Evolutionary conservation across 2,797 vertebrate genomes (phyloP).

Genomic region (Trematomus bernacchii): DNA sequence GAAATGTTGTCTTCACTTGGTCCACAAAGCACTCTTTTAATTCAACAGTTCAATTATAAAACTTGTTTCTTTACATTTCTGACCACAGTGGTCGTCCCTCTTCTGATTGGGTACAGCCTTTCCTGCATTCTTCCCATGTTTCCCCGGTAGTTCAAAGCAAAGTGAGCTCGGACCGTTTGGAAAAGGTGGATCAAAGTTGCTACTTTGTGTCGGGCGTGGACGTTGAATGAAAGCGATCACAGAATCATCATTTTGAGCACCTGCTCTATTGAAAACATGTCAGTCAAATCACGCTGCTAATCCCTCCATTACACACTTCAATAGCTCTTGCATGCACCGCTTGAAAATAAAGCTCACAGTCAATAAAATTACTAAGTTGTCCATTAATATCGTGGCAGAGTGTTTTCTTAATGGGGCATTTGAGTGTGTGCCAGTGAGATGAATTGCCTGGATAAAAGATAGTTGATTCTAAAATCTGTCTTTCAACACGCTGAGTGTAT

Average conservation of each 20-base stretch:
- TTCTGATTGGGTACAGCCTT: neutral
- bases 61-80: neutral
- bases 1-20: neutral
- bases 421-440: slow-evolving; percentile 6
- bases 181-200: slow-evolving; percentile 43
- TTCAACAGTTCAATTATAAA: neutral
- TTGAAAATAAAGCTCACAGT: slow-evolving; percentile 39
- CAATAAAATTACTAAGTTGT: slow-evolving; percentile 21
- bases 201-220: slow-evolving; percentile 7
- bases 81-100: neutral
- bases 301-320: slow-evolving; percentile 27
- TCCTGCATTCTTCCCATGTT: neutral
- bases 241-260: slow-evolving; percentile 32
- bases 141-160: slow-evolving; percentile 9
- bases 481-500: slow-evolving; percentile 7
- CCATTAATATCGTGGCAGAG: slow-evolving; percentile 14
- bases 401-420: neutral
- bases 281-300: slow-evolving; percentile 38
- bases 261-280: slow-evolving; percentile 50
- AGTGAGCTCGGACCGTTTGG: neutral
- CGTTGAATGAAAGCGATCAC: slow-evolving; percentile 14
- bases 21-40: neutral
- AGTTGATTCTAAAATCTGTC: slow-evolving; percentile 14
- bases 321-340: slow-evolving; percentile 16
- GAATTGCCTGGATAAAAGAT: slow-evolving; percentile 10